These are phyloP conservation scores for Drosophila putrida DNA, from an alignment of 2,888 invertebrate species.

Conservation along the genomic window DNA sequence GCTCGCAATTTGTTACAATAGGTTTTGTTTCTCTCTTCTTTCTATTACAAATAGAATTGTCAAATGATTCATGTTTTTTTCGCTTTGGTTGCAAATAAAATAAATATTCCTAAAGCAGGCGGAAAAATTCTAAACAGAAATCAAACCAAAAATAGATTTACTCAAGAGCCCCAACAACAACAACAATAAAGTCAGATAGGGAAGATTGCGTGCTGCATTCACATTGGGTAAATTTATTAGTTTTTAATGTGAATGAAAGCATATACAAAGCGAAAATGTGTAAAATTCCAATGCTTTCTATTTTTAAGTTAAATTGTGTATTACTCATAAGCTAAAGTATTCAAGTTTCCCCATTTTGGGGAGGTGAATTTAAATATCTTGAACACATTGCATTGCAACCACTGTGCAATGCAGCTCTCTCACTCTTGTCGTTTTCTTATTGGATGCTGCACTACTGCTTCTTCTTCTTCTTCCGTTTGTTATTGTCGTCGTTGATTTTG, in stretches of 20 bases:
- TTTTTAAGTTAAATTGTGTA: not conserved
- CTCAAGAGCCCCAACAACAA: not conserved
- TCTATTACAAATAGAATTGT: slow-evolving; percentile 27
- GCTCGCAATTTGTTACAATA: slow-evolving; percentile 2
- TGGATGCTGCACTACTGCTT: slow-evolving; percentile 1
- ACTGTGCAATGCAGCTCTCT: slow-evolving; percentile 40
- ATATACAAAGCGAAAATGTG: slow-evolving; percentile 10
- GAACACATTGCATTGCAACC: slow-evolving; percentile 19
- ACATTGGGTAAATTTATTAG: slow-evolving; percentile 13
- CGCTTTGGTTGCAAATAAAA: slow-evolving; percentile 11
- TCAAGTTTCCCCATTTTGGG: not conserved
- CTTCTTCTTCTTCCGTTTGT: slow-evolving; percentile 6
- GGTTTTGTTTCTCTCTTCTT: not conserved
- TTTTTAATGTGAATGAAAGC: slow-evolving; percentile 15
- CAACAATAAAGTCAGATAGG: not conserved
- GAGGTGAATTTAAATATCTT: not conserved
- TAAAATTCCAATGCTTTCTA: not conserved
- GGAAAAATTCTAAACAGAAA: slow-evolving; percentile 31
- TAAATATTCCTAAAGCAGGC: slow-evolving; percentile 42
- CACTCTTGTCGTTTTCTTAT: not conserved
- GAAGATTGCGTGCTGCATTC: slow-evolving; percentile 30
- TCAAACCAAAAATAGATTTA: slow-evolving; percentile 45
- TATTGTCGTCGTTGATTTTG: slow-evolving; percentile 21
- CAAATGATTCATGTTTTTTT: slow-evolving; percentile 47
- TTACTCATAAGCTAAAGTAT: slow-evolving; percentile 3